Evolutionary conservation across 2,113 vertebrate genomes (phyloP).

Genomic region (Tonatia bakeri): DNA sequence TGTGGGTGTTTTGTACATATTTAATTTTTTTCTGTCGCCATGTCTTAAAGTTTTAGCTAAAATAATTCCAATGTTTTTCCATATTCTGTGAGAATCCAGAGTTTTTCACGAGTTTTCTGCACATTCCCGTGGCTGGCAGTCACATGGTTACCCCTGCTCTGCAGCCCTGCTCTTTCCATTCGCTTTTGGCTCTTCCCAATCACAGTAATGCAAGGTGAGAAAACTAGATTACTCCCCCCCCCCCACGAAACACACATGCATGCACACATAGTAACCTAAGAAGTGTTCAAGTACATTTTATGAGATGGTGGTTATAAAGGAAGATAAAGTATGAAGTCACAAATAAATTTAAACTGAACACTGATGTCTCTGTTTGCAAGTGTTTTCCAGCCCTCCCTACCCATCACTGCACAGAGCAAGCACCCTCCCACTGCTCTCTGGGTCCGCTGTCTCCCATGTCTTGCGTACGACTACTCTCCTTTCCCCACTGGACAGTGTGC

Average conservation of each 20-base stretch:
- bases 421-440: not conserved
- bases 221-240: not conserved
- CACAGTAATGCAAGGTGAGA: not conserved
- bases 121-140: not conserved
- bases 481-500: not conserved
- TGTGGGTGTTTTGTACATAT: not conserved
- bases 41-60: slow-evolving; percentile 12
- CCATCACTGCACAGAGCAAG: not conserved
- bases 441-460: not conserved
- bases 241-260: not conserved
- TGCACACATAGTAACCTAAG: not conserved
- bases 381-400: not conserved
- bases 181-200: not conserved
- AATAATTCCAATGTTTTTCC: not conserved
- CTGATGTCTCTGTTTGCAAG: not conserved
- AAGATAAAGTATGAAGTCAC: not conserved
- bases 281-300: not conserved
- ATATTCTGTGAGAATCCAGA: not conserved
- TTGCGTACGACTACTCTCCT: not conserved
- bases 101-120: not conserved
- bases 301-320: not conserved
- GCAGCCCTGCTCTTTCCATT: not conserved
- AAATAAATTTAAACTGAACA: not conserved
- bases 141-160: not conserved
- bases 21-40: not conserved